Base-by-base conservation (phyloP, 2,797 vertebrate genomes). In the Enoplosus armatus region DNA sequence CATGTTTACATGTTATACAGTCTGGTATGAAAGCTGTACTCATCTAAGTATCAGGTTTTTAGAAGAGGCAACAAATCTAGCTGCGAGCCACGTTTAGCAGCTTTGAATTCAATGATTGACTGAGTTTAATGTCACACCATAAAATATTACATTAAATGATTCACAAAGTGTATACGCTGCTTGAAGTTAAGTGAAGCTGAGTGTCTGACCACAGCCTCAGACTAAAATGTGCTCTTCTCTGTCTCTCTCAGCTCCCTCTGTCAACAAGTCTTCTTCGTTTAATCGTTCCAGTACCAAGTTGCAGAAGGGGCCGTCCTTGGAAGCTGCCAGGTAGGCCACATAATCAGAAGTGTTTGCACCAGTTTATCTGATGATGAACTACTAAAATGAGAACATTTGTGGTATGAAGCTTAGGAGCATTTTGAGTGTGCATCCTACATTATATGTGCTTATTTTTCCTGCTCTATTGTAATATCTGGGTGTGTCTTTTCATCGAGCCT, bases 191-290 rank as follows among this genome's bases (percentile, higher is more conserved):
- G 33, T 53, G 12, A 33, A 27, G 8, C 1, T 27, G 8, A 18
- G 3, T 16, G 8, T 41, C 6, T 55, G 27, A n/a, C 31, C 10
- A 24, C 48, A 68, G 22, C 15, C 24, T 53, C 6, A 50, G 18
- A 43, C 39, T 72, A 48, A 72, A 53, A 31, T 22, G 0, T 29
- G 0, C 7, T 82, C 0, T 63, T 31, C 47, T 82, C 26, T 69
- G 53, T 35, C 39, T 55, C 50, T 73, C 37, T 70, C 91, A 96
- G 95, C 94, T 93, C 93, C 97, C 85, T 93, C 96, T n/a, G 96
- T 97, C 95, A 98, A 97, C 96, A 98, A 98, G 95, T 96, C 96
- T 77, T 93, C 97, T 87, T 98, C 98, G 7, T 98, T 98, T 85
- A 97, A 96, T 92, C 96, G 98, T 60, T 96, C 98, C 77, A 97